Percentiles rank a stretch among this genome's conserved stretches.
Conservation (phyloP, 2,113 vertebrate genomes). For the Camelus dromedarius region DNA sequence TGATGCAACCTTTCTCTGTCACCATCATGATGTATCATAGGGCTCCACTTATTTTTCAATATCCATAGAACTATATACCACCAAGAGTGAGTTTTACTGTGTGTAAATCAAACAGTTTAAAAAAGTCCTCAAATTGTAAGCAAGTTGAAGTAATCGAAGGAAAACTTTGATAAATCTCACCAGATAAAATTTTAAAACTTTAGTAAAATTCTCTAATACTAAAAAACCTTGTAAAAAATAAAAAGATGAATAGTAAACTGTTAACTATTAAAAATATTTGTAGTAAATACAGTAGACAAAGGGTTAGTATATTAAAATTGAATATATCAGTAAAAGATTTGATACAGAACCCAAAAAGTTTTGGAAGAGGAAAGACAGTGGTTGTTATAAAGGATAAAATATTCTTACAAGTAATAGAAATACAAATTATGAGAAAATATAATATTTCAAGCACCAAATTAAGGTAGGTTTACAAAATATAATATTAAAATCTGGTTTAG, state of each 20-base stretch:
- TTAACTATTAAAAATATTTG: not conserved
- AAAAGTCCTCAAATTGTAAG: not conserved
- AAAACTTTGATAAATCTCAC: not conserved
- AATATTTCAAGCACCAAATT: constrained; percentile 3
- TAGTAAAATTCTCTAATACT: not conserved
- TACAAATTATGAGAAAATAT: not conserved
- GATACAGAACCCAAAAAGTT: not conserved
- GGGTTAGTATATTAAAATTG: not conserved
- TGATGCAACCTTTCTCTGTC: not conserved
- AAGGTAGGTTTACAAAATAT: not conserved
- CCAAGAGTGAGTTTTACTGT: not conserved
- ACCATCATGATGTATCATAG: not conserved
- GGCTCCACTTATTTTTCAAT: not conserved
- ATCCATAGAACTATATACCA: not conserved
- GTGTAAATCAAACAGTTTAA: not conserved
- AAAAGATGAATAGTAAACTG: not conserved
- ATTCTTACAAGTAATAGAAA: not conserved
- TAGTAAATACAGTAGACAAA: not conserved
- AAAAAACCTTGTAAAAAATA: not conserved
- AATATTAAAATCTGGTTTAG: constrained; percentile 4
- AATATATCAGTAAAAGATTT: not conserved
- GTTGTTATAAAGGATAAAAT: not conserved
- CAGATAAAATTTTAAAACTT: not conserved
- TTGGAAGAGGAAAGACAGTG: not conserved
- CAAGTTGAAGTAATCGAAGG: not conserved